Evolutionary conservation across 1,140 invertebrate genomes (phyloP).

Genomic region (Drosophila seguyi): DNA sequence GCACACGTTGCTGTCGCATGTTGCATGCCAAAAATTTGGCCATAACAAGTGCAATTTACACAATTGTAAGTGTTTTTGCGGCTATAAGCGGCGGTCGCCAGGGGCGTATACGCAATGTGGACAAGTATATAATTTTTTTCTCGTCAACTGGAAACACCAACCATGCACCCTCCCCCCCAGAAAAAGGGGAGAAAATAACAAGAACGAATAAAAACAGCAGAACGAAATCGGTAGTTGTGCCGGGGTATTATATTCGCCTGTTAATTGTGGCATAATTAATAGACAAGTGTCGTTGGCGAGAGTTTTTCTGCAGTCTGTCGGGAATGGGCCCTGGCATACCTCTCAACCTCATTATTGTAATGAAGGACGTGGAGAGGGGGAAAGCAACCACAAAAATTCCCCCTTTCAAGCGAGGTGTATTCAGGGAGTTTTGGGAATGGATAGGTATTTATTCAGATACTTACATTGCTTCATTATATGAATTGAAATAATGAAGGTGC

Average conservation of each 20-base stretch:
- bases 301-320: constrained; percentile 22
- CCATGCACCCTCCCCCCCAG: too few species aligned
- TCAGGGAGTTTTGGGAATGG: background rate
- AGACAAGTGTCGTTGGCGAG: constrained; percentile 42
- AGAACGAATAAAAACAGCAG: constrained; percentile 5
- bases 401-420: background rate
- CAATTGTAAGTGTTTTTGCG: constrained; percentile 86
- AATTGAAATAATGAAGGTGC: background rate
- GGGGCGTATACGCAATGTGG: constrained; percentile 57
- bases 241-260: constrained; percentile 35
- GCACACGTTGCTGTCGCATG: constrained; percentile 87
- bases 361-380: background rate
- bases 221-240: constrained; percentile 27
- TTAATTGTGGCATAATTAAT: constrained; percentile 73
- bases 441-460: too few species aligned
- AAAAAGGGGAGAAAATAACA: background rate
- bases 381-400: background rate
- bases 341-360: constrained; percentile 30
- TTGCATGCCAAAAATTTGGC: constrained; percentile 89
- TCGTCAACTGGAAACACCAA: constrained; percentile 30
- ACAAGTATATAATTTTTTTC: constrained; percentile 53
- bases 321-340: constrained; percentile 22
- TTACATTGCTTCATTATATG: background rate
- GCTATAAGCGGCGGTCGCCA: background rate
- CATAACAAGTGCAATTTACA: constrained; percentile 88